Base-by-base conservation (phyloP, 92 coral and sea anemone genomes). In the Scolanthus callimorphus region DNA sequence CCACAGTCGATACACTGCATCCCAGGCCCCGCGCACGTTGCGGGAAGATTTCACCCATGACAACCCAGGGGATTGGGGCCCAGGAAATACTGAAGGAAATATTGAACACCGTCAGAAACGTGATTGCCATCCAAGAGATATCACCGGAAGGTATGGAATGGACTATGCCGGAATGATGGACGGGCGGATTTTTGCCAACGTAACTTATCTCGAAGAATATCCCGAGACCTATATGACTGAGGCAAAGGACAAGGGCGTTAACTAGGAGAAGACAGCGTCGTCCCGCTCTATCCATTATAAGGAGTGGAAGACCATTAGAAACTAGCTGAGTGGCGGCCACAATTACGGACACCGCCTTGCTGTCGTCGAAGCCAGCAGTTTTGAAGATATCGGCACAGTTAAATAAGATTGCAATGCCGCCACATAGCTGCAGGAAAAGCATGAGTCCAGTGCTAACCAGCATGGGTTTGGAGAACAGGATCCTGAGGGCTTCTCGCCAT, bases 1-100 rank as follows among this genome's bases (percentile, higher is more conserved):
- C 45, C 52, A 79, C 39, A 11, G 97, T 72, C 13, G 91, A 73
- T 17, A 87, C 51, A 38, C 91, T 85, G 31, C 91, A 63, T 0
- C 89, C 95, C 23, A 71, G 64, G 24, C 97, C 95, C 15, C 97
- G 91, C 4, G 90, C 95, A 9, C 85, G 80, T 21, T 72, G 74
- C 12, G 97, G 97, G 20, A 91, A 83, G 44, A 91, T 67, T 69
- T 91, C 97, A 0, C 95, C 83, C 83, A 91, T 86, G 3, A 76
- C 64, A 4, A 91, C 74, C 97, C 96, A 91, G 0, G 97, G 97
- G 19, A 91, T 65, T 21, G 97, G 97, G 4, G 95, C 97, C 96
- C 95, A 87, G 11, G 96, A 74, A 4, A 91, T 49, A 15, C 91
- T 59, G 34, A 77, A 86, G 12, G 67, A 55, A 17, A 81, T 37